Evolutionary conservation across 2,888 invertebrate species (phyloP), one percentile per base, ranked within the genome.

Genomic region (Mystacides longicornis): DNA sequence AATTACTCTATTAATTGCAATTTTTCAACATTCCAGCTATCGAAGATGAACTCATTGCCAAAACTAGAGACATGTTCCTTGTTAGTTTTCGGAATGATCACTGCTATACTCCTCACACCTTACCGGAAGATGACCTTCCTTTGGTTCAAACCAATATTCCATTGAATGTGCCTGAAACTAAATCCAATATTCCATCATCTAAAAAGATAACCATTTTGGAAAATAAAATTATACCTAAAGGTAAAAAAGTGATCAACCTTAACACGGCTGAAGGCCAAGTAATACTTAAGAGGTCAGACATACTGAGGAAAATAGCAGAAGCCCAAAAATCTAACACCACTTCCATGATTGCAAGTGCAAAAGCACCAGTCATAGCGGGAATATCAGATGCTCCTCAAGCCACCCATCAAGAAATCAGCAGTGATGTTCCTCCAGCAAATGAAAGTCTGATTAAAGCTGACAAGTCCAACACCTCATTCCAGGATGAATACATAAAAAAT

Each of bases 31-130:
- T 55, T 59, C 51, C 31, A 59, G 55, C 37, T 43, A 27, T 45
- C 21, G 42, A 50, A 58, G 57, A 60, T 31, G 56, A 57, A 45
- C 48, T 60, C 51, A 52, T 70, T 68, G 52, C 68, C 71, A 76
- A 77, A 74, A 75, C 54, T 74, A 77, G 68, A 60, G 77, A 77
- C 63, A 75, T 75, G 49, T 77, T 76, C 65, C 74, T 82, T 56
- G 77, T 82, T 64, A 81, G 86, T 3, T 82, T 86, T 63, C 81
- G 82, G 65, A 82, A 89, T 73, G 90, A 90, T 69, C 90, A 91
- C 66, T 89, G 89, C 66, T 90, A 90, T 63, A 89, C 89, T 46
- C 80, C 83, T 47, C 78, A 82, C 33, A 83, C 80, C 27, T 85
- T 86, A 55, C 83, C 86, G 23, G 80, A 80, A 64, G 37, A 37